phyloP scores from a whole-genome alignment of 1,140 invertebrate species.

The Littorina saxatilis region DNA sequence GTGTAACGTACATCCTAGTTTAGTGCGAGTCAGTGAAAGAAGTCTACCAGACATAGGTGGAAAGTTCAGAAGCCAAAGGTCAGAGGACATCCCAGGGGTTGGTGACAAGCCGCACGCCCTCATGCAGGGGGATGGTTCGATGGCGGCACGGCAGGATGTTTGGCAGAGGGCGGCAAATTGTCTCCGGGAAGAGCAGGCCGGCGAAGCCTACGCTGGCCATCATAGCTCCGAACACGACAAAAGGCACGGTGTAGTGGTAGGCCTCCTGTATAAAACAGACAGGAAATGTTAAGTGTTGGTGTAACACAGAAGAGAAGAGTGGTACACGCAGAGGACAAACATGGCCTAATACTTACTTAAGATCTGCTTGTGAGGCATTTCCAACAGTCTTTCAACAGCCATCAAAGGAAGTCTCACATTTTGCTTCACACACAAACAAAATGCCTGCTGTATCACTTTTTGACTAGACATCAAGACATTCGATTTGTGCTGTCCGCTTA shows the following conservation, averaged over 20 bases:
- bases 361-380: background rate
- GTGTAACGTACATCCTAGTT: too few species aligned
- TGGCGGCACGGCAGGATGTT: slow-evolving; percentile 63
- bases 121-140: slow-evolving; percentile 56
- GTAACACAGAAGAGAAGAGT: background rate
- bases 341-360: background rate
- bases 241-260: slow-evolving; percentile 56
- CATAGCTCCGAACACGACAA: slow-evolving; percentile 49
- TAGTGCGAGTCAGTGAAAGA: too few species aligned
- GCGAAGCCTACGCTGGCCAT: slow-evolving; percentile 58
- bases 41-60: too few species aligned
- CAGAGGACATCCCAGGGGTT: slow-evolving; percentile 44
- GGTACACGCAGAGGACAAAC: background rate
- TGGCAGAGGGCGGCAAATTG: slow-evolving; percentile 51
- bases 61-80: background rate
- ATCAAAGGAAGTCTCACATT: too few species aligned
- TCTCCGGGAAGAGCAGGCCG: slow-evolving; percentile 56
- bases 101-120: slow-evolving; percentile 47
- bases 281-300: slow-evolving; percentile 35
- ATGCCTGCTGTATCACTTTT: too few species aligned
- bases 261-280: slow-evolving; percentile 46
- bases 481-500: too few species aligned
- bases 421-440: background rate
- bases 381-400: background rate
- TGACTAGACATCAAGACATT: too few species aligned